Conservation (phyloP, 2,113 vertebrate species). For the Malurus elegans region DNA sequence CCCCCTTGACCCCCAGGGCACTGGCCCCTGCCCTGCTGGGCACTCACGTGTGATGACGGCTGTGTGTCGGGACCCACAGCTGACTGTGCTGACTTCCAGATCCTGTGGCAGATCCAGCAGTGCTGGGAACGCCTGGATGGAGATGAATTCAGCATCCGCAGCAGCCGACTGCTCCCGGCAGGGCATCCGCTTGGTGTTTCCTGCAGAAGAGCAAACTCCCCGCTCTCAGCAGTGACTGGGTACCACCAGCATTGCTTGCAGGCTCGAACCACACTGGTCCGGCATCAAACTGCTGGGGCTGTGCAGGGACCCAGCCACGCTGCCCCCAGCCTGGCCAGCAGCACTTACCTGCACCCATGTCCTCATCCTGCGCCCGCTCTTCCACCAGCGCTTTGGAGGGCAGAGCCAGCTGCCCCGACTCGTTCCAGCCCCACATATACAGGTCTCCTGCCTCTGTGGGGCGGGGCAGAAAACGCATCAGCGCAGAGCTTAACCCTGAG, state of each 20-base stretch:
- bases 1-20: accelerated
- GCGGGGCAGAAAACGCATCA: accelerated
- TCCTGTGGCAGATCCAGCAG: constrained; percentile 83
- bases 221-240: accelerated
- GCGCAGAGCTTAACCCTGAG: background rate
- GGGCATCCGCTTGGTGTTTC: accelerated
- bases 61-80: constrained; percentile 92
- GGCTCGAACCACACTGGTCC: accelerated
- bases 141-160: constrained; percentile 70
- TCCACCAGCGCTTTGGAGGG: constrained; percentile 73
- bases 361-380: background rate
- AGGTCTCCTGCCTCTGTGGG: constrained; percentile 83
- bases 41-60: constrained; percentile 85
- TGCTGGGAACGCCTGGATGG: constrained; percentile 90
- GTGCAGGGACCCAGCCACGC: background rate
- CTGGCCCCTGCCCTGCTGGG: accelerated
- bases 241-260: accelerated
- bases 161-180: accelerated
- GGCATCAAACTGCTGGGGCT: accelerated
- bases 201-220: background rate
- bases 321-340: background rate
- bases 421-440: constrained; percentile 97
- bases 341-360: background rate
- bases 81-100: constrained; percentile 73
- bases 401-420: constrained; percentile 90